Conservation (phyloP, 2,113 vertebrate genomes). For the Leptosomus discolor region DNA sequence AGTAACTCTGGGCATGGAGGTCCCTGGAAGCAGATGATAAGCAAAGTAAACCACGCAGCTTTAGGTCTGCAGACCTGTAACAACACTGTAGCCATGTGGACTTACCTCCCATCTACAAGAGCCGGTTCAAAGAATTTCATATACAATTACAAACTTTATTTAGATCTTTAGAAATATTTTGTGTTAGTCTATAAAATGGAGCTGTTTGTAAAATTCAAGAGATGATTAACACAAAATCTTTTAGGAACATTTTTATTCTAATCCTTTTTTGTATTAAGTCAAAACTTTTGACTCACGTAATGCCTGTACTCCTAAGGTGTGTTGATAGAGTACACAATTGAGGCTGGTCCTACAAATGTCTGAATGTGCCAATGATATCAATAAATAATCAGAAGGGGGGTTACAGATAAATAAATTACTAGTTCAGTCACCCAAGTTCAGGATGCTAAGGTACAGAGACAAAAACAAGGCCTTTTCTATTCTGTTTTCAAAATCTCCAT, state of each 20-base stretch:
- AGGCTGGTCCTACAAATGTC: background rate
- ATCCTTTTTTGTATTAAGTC: background rate
- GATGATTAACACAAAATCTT: background rate
- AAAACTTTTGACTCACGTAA: background rate
- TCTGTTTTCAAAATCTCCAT: background rate
- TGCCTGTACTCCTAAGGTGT: background rate
- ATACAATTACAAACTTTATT: background rate
- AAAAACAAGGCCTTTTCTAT: background rate
- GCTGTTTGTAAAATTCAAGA: background rate
- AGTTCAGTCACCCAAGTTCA: background rate
- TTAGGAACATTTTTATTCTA: background rate
- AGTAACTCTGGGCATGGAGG: background rate
- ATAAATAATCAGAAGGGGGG: background rate
- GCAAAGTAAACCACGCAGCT: background rate
- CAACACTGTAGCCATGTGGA: background rate
- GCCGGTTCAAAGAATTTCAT: background rate
- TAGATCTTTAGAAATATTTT: background rate
- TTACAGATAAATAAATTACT: background rate
- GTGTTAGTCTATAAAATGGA: background rate
- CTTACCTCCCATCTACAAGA: background rate
- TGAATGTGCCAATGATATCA: background rate
- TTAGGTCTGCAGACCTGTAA: background rate
- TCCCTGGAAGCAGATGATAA: background rate
- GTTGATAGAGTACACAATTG: background rate
- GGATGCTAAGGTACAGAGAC: background rate